Conservation (phyloP, 2,113 vertebrate genomes). For the Chitala chitala region DNA sequence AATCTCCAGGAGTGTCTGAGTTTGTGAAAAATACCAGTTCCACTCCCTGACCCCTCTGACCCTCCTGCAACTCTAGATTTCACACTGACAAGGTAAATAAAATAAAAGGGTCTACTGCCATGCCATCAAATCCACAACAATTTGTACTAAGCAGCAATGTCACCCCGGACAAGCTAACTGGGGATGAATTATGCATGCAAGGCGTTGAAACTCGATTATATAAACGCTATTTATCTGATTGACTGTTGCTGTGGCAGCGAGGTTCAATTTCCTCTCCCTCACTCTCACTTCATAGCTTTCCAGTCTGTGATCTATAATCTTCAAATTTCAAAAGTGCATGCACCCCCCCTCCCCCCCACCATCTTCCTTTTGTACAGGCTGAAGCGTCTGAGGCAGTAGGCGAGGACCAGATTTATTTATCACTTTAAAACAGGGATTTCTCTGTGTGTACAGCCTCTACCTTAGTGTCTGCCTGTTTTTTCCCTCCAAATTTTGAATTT, state of each 20-base stretch:
- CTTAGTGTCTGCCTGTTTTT: background rate
- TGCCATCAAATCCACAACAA: slow-evolving; percentile 51
- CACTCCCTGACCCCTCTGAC: slow-evolving; percentile 31
- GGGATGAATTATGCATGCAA: slow-evolving; percentile 65
- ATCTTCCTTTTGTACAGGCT: background rate
- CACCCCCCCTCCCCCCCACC: background rate
- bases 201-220: slow-evolving; percentile 58
- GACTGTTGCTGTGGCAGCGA: slow-evolving; percentile 53
- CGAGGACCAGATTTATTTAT: slow-evolving; percentile 29
- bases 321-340: slow-evolving; percentile 51
- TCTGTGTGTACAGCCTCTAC: background rate
- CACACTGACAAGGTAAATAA: slow-evolving; percentile 25
- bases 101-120: slow-evolving; percentile 41
- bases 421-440: slow-evolving; percentile 27
- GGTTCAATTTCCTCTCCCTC: slow-evolving; percentile 60
- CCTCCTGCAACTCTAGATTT: background rate
- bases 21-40: no score
- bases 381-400: slow-evolving; percentile 31
- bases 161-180: slow-evolving; percentile 36
- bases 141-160: slow-evolving; percentile 54
- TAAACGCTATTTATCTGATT: slow-evolving; percentile 67
- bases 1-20: no score
- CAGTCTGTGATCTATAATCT: slow-evolving; percentile 58
- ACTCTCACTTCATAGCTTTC: slow-evolving; percentile 59
- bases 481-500: no score